These are phyloP conservation scores for Sebastes jordani DNA, from an alignment of 2,797 vertebrate species.

Conservation along the genomic window DNA sequence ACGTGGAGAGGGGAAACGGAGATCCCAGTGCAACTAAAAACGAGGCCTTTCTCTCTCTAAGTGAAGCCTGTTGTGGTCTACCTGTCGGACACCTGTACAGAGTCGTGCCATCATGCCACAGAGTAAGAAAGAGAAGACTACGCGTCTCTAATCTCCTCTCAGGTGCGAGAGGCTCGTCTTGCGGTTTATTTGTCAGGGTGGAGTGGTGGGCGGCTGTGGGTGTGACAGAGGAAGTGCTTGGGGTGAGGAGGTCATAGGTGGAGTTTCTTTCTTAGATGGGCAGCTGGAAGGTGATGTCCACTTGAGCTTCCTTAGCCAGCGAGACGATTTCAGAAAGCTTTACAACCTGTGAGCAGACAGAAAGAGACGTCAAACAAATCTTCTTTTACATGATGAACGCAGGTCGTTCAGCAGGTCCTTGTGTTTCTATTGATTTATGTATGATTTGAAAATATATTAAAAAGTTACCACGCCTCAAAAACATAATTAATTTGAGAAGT, in stretches of 20 bases:
- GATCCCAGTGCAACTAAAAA: not conserved
- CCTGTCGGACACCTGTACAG: not conserved
- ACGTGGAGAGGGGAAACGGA: not conserved
- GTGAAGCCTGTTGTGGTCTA: not conserved
- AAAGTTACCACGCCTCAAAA: not conserved
- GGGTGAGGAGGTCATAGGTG: not conserved
- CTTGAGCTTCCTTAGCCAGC: conserved; percentile 94
- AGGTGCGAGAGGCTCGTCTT: conserved; percentile 2
- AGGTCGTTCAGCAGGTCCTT: not conserved
- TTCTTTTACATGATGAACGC: not conserved
- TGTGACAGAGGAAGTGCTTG: not conserved
- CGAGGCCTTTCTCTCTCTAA: not conserved
- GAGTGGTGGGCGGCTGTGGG: not conserved
- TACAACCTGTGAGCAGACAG: conserved; percentile 86
- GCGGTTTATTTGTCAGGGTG: not conserved
- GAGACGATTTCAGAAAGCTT: conserved; percentile 97
- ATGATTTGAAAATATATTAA: not conserved
- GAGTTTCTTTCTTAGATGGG: conserved; percentile 85
- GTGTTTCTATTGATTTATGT: not conserved
- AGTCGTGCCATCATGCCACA: conserved; percentile 36
- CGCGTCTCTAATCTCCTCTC: conserved; percentile 2
- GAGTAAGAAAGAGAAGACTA: conserved; percentile 27
- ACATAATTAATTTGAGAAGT: not conserved
- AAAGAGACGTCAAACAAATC: not conserved
- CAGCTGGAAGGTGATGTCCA: conserved; percentile 98